Conservation (phyloP, 2,888 invertebrate genomes). For the Ecdyonurus torrentis region DNA sequence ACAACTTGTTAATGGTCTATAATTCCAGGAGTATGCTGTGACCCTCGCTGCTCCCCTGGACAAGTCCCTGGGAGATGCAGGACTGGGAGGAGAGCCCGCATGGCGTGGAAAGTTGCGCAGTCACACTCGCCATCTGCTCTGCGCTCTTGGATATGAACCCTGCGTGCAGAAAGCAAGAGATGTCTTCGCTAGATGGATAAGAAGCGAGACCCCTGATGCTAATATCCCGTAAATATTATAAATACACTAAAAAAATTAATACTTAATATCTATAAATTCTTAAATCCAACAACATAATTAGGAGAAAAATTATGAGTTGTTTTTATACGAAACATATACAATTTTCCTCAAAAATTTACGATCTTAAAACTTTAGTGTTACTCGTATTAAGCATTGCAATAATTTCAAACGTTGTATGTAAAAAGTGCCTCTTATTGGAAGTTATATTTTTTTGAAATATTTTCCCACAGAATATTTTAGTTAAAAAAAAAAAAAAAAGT, state of each 20-base stretch:
- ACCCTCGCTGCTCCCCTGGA: constrained; percentile 52
- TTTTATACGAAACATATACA: too few relatives aligned
- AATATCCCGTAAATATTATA: constrained; percentile 56
- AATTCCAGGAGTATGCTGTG: constrained; percentile 46
- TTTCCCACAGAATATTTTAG: too few relatives aligned
- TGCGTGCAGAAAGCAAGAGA: constrained; percentile 59
- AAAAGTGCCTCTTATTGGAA: too few relatives aligned
- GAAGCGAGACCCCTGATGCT: constrained; percentile 51
- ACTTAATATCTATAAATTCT: not conserved
- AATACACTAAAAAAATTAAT: not conserved
- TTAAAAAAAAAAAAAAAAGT: too few relatives aligned
- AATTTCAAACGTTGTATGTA: too few relatives aligned
- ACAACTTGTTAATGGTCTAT: too few relatives aligned
- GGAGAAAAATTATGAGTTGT: too few relatives aligned
- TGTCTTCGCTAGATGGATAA: constrained; percentile 59
- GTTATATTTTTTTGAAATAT: too few relatives aligned
- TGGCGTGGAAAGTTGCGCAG: constrained; percentile 50
- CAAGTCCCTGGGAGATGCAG: constrained; percentile 41
- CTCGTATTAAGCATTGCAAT: too few relatives aligned
- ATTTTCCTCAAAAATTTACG: too few relatives aligned
- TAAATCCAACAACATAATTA: too few relatives aligned
- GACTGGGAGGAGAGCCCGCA: constrained; percentile 39
- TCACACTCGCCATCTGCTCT: constrained; percentile 52
- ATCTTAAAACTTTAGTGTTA: too few relatives aligned
- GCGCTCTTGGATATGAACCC: constrained; percentile 56